Conservation (phyloP, 2,888 invertebrate genomes). For the Hirtodrosophila cameraria region DNA sequence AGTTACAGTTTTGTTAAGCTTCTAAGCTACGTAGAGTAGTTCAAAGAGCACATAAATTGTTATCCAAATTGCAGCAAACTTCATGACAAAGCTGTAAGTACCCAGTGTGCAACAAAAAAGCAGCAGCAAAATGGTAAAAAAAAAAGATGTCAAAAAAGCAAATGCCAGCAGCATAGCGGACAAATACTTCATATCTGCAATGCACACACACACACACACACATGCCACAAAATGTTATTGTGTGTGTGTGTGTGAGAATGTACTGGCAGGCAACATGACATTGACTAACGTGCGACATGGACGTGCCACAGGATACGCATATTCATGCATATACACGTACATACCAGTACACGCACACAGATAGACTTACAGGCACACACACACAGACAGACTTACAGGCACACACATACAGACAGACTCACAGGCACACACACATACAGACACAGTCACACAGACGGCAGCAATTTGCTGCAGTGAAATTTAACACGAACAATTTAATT, state of each 20-base stretch:
- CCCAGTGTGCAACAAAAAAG: conserved; percentile 13
- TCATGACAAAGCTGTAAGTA: conserved; percentile 38
- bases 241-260: conserved; percentile 19
- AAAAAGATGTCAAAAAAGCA: conserved; percentile 38
- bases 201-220: conserved; percentile 11
- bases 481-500: conserved; percentile 75
- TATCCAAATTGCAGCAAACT: conserved; percentile 25
- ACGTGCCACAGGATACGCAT: conserved; percentile 40
- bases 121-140: neutral
- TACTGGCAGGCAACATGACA: conserved; percentile 54
- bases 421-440: conserved; percentile 6
- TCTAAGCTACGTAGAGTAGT: conserved; percentile 20
- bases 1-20: conserved; percentile 7
- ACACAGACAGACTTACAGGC: conserved; percentile 5
- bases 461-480: conserved; percentile 66
- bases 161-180: conserved; percentile 45
- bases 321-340: conserved; percentile 17
- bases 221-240: conserved; percentile 38
- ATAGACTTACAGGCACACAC: conserved; percentile 10
- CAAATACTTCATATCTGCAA: conserved; percentile 61
- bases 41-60: conserved; percentile 34
- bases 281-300: conserved; percentile 56
- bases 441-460: conserved; percentile 12
- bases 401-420: conserved; percentile 3
- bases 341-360: conserved; percentile 2